Conservation (phyloP, 92 coral and sea anemone species). For the Porites divaricata region DNA sequence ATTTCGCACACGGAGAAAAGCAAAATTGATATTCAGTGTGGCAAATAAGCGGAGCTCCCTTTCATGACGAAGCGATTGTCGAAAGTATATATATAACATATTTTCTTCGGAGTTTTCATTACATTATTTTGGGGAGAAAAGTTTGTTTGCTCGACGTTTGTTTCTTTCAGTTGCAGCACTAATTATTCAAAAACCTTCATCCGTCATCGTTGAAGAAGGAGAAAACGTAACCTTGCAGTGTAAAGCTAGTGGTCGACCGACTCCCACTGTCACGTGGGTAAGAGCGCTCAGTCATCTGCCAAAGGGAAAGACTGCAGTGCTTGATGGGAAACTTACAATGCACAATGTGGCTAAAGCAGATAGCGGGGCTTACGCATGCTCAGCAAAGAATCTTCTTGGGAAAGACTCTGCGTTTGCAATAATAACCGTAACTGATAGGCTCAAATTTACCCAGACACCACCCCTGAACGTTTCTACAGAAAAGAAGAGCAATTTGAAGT, state of each 20-base stretch:
- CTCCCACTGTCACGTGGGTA: too few species aligned
- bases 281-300: too few species aligned
- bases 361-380: constrained; percentile 27
- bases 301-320: background rate
- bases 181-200: background rate
- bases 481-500: background rate
- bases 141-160: too few species aligned
- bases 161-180: too few species aligned
- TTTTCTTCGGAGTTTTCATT: too few species aligned
- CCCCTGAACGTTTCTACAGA: background rate
- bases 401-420: constrained; percentile 17
- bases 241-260: too few species aligned
- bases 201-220: constrained; percentile 42
- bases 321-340: constrained; percentile 14
- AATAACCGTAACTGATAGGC: constrained; percentile 20
- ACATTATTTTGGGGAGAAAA: too few species aligned
- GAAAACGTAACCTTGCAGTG: constrained; percentile 11
- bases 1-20: too few species aligned
- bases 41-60: too few species aligned
- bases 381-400: constrained; percentile 15
- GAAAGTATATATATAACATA: too few species aligned
- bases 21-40: too few species aligned
- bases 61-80: too few species aligned
- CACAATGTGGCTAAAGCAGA: background rate
- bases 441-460: constrained; percentile 16